phyloP scores from a whole-genome alignment of 2,797 vertebrate species.

The Tarsius wallacei region DNA sequence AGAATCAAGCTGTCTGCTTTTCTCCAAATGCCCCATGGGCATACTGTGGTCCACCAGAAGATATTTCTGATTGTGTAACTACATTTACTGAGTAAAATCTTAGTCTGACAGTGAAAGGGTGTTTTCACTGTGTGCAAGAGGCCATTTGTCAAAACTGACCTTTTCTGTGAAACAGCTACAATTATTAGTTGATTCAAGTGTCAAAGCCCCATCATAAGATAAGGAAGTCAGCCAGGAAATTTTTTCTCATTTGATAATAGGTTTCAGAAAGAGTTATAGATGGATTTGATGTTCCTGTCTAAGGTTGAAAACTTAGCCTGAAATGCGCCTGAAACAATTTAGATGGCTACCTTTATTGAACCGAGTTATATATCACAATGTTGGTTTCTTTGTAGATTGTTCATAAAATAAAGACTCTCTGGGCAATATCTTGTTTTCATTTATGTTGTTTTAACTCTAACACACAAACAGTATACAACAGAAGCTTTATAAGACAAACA shows the following conservation, averaged over 20 bases:
- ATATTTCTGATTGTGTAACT: not conserved
- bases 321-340: slow-evolving; percentile 54
- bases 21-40: not conserved
- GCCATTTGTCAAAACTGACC: slow-evolving; percentile 87
- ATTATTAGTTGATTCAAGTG: slow-evolving; percentile 85
- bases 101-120: slow-evolving; percentile 71
- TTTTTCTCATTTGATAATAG: slow-evolving; percentile 79
- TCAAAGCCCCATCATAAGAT: slow-evolving; percentile 78
- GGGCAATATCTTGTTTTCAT: not conserved
- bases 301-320: slow-evolving; percentile 60
- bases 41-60: not conserved
- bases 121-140: slow-evolving; percentile 59
- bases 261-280: slow-evolving; percentile 81
- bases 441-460: not conserved
- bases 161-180: slow-evolving; percentile 85
- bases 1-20: not conserved
- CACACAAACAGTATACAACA: not conserved
- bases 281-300: slow-evolving; percentile 71
- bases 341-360: slow-evolving; percentile 56
- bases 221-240: slow-evolving; percentile 76
- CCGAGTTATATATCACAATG: slow-evolving; percentile 39
- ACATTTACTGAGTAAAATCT: slow-evolving; percentile 77
- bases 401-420: slow-evolving; percentile 6
- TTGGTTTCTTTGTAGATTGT: slow-evolving; percentile 40
- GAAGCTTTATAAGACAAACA: slow-evolving; percentile 1